Evolutionary conservation across 2,888 invertebrate species (phyloP).

Genomic region (Calameuta pallipes): DNA sequence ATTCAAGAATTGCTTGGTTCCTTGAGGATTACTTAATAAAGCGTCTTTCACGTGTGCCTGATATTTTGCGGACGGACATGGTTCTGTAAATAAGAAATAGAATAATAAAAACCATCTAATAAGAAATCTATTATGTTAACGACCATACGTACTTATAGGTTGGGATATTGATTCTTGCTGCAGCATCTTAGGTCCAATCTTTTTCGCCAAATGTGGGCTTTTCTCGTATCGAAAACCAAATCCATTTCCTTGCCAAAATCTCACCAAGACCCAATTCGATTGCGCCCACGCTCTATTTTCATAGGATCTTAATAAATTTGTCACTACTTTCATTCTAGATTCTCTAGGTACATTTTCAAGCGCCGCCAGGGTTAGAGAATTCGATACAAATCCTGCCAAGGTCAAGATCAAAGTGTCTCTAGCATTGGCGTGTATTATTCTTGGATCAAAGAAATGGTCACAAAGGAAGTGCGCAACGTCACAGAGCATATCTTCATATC

Average conservation of each 20-base stretch:
- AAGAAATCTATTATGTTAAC: not conserved
- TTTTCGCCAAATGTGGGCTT: constrained; percentile 67
- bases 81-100: constrained; percentile 67
- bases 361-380: constrained; percentile 76
- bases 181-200: constrained; percentile 64
- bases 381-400: constrained; percentile 81
- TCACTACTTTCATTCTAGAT: constrained; percentile 74
- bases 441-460: constrained; percentile 79
- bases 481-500: constrained; percentile 72
- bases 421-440: constrained; percentile 80
- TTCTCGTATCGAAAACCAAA: constrained; percentile 79
- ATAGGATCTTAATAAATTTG: constrained; percentile 79
- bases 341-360: constrained; percentile 77
- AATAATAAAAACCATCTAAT: not conserved
- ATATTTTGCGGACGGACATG: constrained; percentile 76
- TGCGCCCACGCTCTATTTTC: constrained; percentile 87
- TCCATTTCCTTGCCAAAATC: constrained; percentile 87
- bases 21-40: constrained; percentile 72
- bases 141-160: constrained; percentile 55
- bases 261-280: constrained; percentile 85
- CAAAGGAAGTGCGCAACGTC: constrained; percentile 80
- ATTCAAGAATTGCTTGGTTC: constrained; percentile 79
- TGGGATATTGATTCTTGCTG: constrained; percentile 67
- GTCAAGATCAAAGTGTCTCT: constrained; percentile 83
- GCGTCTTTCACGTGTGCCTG: constrained; percentile 75